Evolutionary conservation across 2,888 invertebrate species (phyloP).

Genomic region (Nemurella pictetii): DNA sequence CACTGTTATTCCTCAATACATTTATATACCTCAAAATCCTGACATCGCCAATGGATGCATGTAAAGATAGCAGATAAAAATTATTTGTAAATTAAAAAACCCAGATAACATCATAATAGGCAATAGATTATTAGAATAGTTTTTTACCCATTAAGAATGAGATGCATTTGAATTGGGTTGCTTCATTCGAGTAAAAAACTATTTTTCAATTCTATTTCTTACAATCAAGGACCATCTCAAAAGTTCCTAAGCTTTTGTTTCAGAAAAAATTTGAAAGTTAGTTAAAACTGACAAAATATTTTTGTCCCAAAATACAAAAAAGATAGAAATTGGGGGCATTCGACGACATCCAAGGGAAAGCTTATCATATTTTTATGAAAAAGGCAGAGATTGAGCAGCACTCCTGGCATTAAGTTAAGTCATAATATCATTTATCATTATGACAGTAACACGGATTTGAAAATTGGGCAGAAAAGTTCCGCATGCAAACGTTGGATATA

Average conservation of each 20-base stretch:
- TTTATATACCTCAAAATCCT: slow-evolving; percentile 82
- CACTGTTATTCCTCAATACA: slow-evolving; percentile 8
- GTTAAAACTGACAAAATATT: slow-evolving; percentile 31
- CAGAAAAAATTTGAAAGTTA: slow-evolving; percentile 35
- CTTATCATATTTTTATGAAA: slow-evolving; percentile 39
- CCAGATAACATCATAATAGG: slow-evolving; percentile 33
- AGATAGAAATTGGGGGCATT: slow-evolving; percentile 50
- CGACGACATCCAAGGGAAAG: slow-evolving; percentile 51
- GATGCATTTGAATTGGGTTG: not conserved
- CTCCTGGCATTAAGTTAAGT: slow-evolving; percentile 20
- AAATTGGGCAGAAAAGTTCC: slow-evolving; percentile 29
- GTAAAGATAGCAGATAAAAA: slow-evolving; percentile 55
- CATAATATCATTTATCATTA: slow-evolving; percentile 1
- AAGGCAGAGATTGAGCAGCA: slow-evolving; percentile 44
- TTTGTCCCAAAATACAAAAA: slow-evolving; percentile 47
- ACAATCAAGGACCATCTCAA: slow-evolving; percentile 86
- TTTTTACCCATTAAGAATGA: slow-evolving; percentile 38
- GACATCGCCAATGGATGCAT: slow-evolving; percentile 62
- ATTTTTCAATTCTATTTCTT: slow-evolving; percentile 31
- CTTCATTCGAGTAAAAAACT: slow-evolving; percentile 31
- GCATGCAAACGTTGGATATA: slow-evolving; percentile 27
- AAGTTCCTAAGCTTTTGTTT: slow-evolving; percentile 72
- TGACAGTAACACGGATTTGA: slow-evolving; percentile 38
- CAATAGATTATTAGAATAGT: slow-evolving; percentile 33
- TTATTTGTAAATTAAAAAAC: slow-evolving; percentile 49